Evolutionary conservation across 2,797 vertebrate species (phyloP).

Genomic region (Xenopus petersii): DNA sequence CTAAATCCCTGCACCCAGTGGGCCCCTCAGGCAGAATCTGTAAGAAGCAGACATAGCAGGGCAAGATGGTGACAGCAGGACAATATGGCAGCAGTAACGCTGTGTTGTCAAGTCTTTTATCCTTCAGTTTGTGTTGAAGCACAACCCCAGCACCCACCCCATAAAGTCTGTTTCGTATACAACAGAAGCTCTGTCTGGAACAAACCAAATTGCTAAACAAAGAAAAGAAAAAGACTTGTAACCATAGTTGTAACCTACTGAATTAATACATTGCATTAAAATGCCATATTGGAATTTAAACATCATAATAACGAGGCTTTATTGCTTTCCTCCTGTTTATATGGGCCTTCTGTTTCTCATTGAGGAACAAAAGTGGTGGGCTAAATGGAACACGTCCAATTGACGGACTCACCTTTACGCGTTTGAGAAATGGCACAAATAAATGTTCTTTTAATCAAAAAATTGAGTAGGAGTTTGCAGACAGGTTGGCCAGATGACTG

Average conservation of each 20-base stretch:
- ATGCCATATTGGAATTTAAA: neutral
- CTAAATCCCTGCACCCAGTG: no score
- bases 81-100: no score
- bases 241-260: neutral
- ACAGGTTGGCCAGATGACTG: conserved; percentile 68
- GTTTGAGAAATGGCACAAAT: neutral
- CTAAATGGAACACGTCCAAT: neutral
- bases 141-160: no score
- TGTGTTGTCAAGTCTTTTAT: no score
- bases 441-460: neutral
- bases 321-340: neutral
- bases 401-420: neutral
- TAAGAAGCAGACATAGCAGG: no score
- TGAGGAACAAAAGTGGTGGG: neutral
- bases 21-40: no score
- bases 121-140: no score
- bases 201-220: no score
- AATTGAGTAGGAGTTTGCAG: conserved; percentile 52
- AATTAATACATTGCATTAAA: neutral
- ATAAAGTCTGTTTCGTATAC: no score
- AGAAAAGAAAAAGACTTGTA: no score
- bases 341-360: neutral
- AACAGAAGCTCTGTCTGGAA: no score
- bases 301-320: neutral
- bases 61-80: no score